These are phyloP conservation scores for Aporrectodea caliginosa DNA, from an alignment of 1,140 invertebrate species.

Conservation along the genomic window DNA sequence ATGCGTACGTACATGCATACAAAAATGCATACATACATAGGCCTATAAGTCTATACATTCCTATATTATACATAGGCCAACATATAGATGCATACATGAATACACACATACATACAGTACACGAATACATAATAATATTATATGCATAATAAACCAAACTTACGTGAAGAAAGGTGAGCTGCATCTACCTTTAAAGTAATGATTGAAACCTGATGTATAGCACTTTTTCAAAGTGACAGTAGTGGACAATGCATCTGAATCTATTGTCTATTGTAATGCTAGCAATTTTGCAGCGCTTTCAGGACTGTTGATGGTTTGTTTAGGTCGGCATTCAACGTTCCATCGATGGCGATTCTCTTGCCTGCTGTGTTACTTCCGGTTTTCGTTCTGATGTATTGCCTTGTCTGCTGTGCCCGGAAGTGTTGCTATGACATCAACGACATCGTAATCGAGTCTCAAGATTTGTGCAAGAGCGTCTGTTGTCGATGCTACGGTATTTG, in stretches of 20 bases:
- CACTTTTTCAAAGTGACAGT: neutral
- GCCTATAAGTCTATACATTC: too few relatives aligned
- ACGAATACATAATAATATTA: neutral
- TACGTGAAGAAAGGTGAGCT: neutral
- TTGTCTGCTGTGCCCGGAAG: neutral
- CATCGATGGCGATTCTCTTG: neutral
- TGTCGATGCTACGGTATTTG: neutral
- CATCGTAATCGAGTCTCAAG: neutral
- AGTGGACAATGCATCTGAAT: neutral
- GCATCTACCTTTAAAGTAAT: neutral
- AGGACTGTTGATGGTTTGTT: too few relatives aligned
- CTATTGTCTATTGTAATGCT: neutral
- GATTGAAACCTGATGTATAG: neutral
- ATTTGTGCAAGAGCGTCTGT: neutral
- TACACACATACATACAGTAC: neutral
- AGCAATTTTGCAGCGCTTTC: neutral
- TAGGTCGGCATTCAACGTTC: neutral
- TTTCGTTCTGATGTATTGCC: neutral
- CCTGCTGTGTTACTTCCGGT: neutral
- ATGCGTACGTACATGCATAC: too few relatives aligned
- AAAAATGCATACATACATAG: too few relatives aligned
- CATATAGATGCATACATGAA: neutral
- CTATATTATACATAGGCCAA: too few relatives aligned
- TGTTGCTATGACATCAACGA: neutral
- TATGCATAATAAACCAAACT: neutral